Base-by-base conservation (phyloP, 2,888 invertebrate genomes). In the Eilema sororculum region DNA sequence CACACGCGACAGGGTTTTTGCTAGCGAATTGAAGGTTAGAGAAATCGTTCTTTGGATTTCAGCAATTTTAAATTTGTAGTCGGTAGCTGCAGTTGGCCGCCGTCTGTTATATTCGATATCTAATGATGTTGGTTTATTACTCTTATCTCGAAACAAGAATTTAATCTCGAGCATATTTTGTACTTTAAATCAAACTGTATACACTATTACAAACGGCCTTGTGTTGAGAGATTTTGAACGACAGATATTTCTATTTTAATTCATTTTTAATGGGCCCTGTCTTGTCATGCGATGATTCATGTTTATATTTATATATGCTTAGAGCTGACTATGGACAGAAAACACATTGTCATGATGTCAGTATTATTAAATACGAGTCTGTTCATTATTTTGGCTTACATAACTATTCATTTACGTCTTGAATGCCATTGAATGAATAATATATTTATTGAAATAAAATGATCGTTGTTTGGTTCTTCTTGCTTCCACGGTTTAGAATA, bases 1-100 rank as follows among this genome's bases (percentile, higher is more conserved):
- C 81, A 84, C 85, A 86, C 83, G 84, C 84, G 83, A 77, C 78
- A 10, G 68, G 16, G 56, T 71, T 71, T 60, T 69, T 76, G 69
- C 71, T 58, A n/a, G 6, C 28, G 24, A 58, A 58, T 16, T 2
- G 24, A 25, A 28, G 13, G 28, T 58, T n/a, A 52, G 52, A 52
- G 52, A 52, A 52, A n/a, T 52, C 52, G n/a, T 9, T 52, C 52
- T 52, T 20, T 8, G 46, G 5, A 46, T 20, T 52, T n/a, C n/a
- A 52, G n/a, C 52, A 52, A 9, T 52, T 52, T 52, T 52, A n/a
- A 52, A 52, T n/a, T 28, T 5, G 46, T 46, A 13, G 41, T 41
- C 46, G 46, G n/a, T 52, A 52, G 52, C 8, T n/a, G n/a, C 20
- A 52, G 52, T 52, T 52, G 52, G 25, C 65, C 69, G 58, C 71